Base-by-base conservation (phyloP, 1,140 invertebrate genomes). In the Bicyclus anynana region DNA sequence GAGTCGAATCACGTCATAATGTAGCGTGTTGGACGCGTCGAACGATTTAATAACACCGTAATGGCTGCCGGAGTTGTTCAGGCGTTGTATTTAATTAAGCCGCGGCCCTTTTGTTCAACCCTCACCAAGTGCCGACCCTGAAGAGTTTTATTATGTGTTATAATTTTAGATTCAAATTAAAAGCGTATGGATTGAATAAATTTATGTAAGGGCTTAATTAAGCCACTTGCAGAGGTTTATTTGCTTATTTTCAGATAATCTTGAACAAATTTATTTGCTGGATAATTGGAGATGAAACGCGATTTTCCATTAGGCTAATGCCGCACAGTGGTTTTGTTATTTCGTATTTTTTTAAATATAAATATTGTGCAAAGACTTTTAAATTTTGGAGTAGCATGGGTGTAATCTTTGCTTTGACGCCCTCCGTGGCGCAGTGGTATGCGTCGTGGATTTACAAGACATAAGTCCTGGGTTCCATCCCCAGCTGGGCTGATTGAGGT, bases 21-120 rank as follows among this genome's bases (percentile, higher is more conserved):
- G 71, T 74, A 73, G 59, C 62, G 62, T 71, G 73, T 75, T 62
- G 68, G 75, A 66, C 33, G 69, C 67, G 72, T 79, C 72, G 80
- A 83, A 84, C 78, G 78, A 73, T 80, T 87, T 87, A 84, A 84
- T 86, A 84, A 81, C 73, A 79, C 82, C 80, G 16, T 50, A 33
- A 33, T 50, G 29, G 47, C 14, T 1, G 64, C 13, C 18, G n/a
- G 44, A 26, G 13, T 65, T 64, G 60, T 68, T 72, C 67, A 57
- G 58, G 59, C 67, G 62, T 66, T 72, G 70, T 77, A 72, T 77
- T 75, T 79, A 79, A 79, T 81, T 81, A 77, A 77, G 61, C 63
- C 47, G 23, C 49, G 49, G 63, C 21, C 44, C 20, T 47, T 47
- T 47, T 47, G 18, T 44, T 27, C 21, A 2, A 47, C 21, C n/a